Evolutionary conservation across 2,888 invertebrate species (phyloP).

Genomic region (Chymomyza amoena): DNA sequence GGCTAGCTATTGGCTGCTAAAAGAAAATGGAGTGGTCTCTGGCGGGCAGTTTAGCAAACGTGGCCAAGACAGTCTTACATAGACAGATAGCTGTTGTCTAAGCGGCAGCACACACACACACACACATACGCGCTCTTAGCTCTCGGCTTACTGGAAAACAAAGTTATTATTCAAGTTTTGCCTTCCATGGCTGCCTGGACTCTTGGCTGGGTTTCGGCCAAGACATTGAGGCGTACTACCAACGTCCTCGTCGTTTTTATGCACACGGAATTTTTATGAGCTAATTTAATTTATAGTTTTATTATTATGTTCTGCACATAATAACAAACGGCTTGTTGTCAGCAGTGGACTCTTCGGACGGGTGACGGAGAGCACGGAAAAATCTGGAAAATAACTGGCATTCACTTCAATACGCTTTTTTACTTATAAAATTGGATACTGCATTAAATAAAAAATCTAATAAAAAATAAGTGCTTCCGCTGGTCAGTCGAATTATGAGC

Average conservation of each 20-base stretch:
- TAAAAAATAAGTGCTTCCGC: not conserved
- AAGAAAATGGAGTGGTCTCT: conserved; percentile 64
- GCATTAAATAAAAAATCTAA: not conserved
- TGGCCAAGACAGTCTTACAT: conserved; percentile 26
- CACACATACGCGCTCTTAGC: not conserved
- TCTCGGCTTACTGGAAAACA: conserved; percentile 46
- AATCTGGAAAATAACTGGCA: not conserved
- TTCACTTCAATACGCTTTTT: not conserved
- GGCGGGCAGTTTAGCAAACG: conserved; percentile 60
- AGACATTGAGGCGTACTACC: conserved; percentile 1
- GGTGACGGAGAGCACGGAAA: not conserved
- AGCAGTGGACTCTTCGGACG: not conserved
- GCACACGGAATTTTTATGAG: conserved; percentile 78
- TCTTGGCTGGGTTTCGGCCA: conserved; percentile 3
- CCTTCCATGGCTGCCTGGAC: conserved; percentile 1
- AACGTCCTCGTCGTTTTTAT: conserved; percentile 56
- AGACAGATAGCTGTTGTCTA: conserved; percentile 56
- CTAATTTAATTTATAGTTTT: conserved; percentile 79
- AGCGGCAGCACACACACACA: conserved; percentile 1
- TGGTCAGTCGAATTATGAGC: not conserved
- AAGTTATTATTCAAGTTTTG: conserved; percentile 64
- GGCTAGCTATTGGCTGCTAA: conserved; percentile 13
- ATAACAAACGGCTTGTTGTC: conserved; percentile 27
- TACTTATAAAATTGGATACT: not conserved
- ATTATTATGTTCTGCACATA: conserved; percentile 75